Evolutionary conservation across 1,140 invertebrate genomes (phyloP).

Genomic region (Bemisia tabaci): DNA sequence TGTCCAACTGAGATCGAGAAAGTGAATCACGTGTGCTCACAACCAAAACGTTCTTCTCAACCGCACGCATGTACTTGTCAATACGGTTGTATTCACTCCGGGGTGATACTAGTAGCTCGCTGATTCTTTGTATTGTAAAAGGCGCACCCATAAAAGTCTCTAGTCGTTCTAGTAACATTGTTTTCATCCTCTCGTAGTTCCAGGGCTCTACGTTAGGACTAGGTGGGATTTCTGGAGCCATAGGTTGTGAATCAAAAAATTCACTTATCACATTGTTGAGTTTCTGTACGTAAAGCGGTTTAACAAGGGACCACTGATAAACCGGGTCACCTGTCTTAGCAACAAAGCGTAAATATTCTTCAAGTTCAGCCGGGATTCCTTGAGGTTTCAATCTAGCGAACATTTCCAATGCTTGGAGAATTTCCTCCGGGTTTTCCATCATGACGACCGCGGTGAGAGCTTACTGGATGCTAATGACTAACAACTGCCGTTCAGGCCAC

Average conservation of each 20-base stretch:
- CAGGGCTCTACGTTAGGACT: constrained; percentile 84
- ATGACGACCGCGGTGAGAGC: constrained; percentile 12
- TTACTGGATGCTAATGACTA: no score
- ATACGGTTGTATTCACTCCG: constrained; percentile 88
- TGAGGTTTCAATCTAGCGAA: constrained; percentile 68
- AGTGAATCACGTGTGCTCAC: constrained; percentile 78
- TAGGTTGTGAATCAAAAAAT: constrained; percentile 62
- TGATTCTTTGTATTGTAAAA: constrained; percentile 91
- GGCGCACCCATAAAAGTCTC: constrained; percentile 78
- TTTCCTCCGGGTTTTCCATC: constrained; percentile 77
- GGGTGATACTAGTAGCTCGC: constrained; percentile 80
- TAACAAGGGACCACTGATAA: constrained; percentile 80
- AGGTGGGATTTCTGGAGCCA: constrained; percentile 50
- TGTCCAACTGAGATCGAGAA: not conserved
- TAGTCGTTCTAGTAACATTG: constrained; percentile 63
- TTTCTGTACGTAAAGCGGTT: constrained; percentile 76
- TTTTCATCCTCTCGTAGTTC: constrained; percentile 79
- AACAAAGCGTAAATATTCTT: constrained; percentile 79
- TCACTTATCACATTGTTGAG: constrained; percentile 71
- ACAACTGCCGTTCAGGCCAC: no score
- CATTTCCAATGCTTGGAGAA: constrained; percentile 64
- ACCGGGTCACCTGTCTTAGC: constrained; percentile 88
- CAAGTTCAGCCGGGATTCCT: constrained; percentile 74
- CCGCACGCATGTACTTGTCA: constrained; percentile 90
- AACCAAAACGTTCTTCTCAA: constrained; percentile 88